phyloP scores from a whole-genome alignment of 2,888 invertebrate genomes.

The Plemyria rubiginata region DNA sequence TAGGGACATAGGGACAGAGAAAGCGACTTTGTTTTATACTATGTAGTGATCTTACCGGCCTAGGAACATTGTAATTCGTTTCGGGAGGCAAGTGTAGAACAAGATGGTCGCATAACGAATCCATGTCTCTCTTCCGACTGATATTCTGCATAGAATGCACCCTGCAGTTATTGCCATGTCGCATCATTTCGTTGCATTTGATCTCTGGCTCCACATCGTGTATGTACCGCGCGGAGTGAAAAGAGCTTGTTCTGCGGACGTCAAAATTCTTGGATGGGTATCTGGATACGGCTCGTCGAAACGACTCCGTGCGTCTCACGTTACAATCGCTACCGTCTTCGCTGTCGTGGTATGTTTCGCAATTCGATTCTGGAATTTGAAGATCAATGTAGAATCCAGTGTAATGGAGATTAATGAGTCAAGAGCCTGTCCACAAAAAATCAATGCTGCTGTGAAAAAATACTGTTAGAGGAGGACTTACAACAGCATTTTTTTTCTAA shows the following conservation, averaged over 20 bases:
- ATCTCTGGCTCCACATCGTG: slow-evolving; percentile 62
- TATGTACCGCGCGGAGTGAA: slow-evolving; percentile 72
- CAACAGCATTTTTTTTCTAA: background rate
- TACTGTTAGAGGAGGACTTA: slow-evolving; percentile 4
- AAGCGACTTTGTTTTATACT: too few relatives aligned
- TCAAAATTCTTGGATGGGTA: slow-evolving; percentile 69
- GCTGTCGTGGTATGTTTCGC: slow-evolving; percentile 76
- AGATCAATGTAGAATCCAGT: background rate
- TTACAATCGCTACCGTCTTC: slow-evolving; percentile 79
- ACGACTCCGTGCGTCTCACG: slow-evolving; percentile 72
- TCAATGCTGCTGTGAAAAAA: slow-evolving; percentile 6
- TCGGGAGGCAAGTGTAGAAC: slow-evolving; percentile 75
- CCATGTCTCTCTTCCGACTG: slow-evolving; percentile 70
- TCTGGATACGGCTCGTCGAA: slow-evolving; percentile 66
- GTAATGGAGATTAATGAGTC: slow-evolving; percentile 6
- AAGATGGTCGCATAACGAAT: slow-evolving; percentile 71
- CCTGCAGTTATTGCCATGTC: slow-evolving; percentile 64
- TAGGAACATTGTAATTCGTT: slow-evolving; percentile 67
- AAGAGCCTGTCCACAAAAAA: background rate
- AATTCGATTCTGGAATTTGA: slow-evolving; percentile 69
- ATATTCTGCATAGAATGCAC: slow-evolving; percentile 78
- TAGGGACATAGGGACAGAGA: too few relatives aligned
- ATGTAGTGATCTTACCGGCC: slow-evolving; percentile 60
- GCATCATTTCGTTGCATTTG: slow-evolving; percentile 55
- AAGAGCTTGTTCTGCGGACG: slow-evolving; percentile 71